phyloP scores from a whole-genome alignment of 2,113 vertebrate species.

The Atractosteus spatula region DNA sequence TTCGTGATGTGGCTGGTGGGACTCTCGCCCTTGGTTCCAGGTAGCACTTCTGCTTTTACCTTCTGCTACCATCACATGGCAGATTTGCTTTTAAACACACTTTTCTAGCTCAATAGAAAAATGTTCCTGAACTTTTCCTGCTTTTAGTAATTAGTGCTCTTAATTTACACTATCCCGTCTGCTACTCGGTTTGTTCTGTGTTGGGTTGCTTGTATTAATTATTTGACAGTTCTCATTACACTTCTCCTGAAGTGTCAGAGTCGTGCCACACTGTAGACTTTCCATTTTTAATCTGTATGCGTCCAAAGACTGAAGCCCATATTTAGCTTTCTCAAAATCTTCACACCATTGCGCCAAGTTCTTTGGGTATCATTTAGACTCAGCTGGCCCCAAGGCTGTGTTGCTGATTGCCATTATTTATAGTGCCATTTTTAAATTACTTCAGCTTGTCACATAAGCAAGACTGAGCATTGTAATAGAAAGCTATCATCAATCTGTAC shows the following conservation, averaged over 20 bases:
- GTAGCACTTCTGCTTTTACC: too few relatives aligned
- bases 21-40: too few relatives aligned
- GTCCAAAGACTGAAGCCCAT: background rate
- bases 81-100: too few relatives aligned
- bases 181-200: too few relatives aligned
- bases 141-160: too few relatives aligned
- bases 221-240: too few relatives aligned
- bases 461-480: slow-evolving; percentile 5
- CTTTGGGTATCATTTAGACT: slow-evolving; percentile 1
- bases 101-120: too few relatives aligned
- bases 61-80: too few relatives aligned
- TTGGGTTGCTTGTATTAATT: too few relatives aligned
- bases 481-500: slow-evolving; percentile 1
- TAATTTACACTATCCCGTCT: too few relatives aligned
- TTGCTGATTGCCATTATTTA: slow-evolving; percentile 2
- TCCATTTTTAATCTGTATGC: background rate
- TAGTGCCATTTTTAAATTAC: slow-evolving; percentile 4
- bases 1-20: too few relatives aligned
- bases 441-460: background rate
- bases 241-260: background rate
- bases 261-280: background rate
- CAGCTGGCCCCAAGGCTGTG: background rate
- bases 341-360: background rate
- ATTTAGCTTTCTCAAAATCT: background rate
- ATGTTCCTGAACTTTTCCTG: too few relatives aligned